These are phyloP conservation scores for Dasypus novemcinctus DNA, from an alignment of 2,113 vertebrate genomes.

Conservation along the genomic window DNA sequence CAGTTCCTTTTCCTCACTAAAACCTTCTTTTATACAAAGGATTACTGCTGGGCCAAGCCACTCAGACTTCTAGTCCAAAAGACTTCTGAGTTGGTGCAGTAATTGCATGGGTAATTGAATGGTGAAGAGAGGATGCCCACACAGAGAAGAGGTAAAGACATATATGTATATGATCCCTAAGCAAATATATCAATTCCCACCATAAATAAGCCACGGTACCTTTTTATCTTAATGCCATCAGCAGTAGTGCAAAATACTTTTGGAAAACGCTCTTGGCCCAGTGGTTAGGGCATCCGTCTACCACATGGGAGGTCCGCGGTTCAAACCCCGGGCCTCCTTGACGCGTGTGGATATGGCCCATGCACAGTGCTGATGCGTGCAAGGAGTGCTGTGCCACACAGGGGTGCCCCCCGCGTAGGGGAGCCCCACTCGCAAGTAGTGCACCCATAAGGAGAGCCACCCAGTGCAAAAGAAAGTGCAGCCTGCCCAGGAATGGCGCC, in stretches of 20 bases:
- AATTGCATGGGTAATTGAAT: background rate
- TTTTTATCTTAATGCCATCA: constrained; percentile 21
- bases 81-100: background rate
- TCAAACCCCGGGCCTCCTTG: too few relatives aligned
- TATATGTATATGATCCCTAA: background rate
- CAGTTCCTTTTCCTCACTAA: constrained; percentile 44
- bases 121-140: background rate
- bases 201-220: background rate
- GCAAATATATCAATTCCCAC: background rate
- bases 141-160: background rate
- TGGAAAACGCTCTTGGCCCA: too few relatives aligned
- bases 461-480: too few relatives aligned
- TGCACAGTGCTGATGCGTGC: too few relatives aligned
- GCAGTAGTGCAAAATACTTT: constrained; percentile 30
- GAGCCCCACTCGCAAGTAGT: too few relatives aligned
- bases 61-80: background rate
- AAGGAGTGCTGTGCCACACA: too few relatives aligned
- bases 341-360: too few relatives aligned
- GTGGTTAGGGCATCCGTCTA: too few relatives aligned
- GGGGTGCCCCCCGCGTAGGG: too few relatives aligned
- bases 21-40: constrained; percentile 25
- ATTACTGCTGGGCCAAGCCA: background rate
- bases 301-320: too few relatives aligned
- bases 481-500: too few relatives aligned
- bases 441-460: too few relatives aligned